Evolutionary conservation across 2,797 vertebrate genomes (phyloP), one percentile per base, ranked within the genome.

Genomic region (Odontamblyopus rebecca): DNA sequence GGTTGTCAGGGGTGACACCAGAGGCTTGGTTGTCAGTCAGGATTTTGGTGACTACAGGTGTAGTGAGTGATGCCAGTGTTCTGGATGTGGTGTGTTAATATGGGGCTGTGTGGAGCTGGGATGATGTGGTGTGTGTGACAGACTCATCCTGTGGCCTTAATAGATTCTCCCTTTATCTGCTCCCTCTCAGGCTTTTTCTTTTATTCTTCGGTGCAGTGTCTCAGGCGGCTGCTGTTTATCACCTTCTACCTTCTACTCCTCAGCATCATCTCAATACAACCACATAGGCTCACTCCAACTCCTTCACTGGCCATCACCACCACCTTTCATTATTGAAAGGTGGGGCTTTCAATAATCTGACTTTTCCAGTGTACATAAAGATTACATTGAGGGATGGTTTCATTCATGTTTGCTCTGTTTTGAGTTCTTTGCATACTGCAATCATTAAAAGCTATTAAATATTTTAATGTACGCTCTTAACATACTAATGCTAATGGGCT

Each of bases 151-250:
- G 73, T 72, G 44, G 69, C 86, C 65, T 77, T 85, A 82, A 83
- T 88, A 86, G 78, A 86, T 85, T 75, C 73, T 76, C 65, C 82
- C 77, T 87, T 82, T 89, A 83, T 88, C 76, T 88, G 72, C 16
- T 75, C 70, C 73, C 82, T 89, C 84, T 88, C 84, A 86, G 86
- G 78, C 77, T 77, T 70, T 78, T 73, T 85, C 82, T 78, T 86
- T 89, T 83, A 83, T 86, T 83, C 76, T 79, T 78, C 75, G 69
- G 70, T 74, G 69, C 82, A 67, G 74, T 53, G 38, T 72, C 78
- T 86, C 61, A 19, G 68, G 83, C 51, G 26, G 65, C 62, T 77
- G 70, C 78, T 83, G 66, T 85, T 82, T 84, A 73, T 88, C 78
- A 81, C 57, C 44, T 71, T 69, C 63, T 63, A 70, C 70, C 29